phyloP scores from a whole-genome alignment of 1,140 invertebrate species.

The Spodoptera litura region DNA sequence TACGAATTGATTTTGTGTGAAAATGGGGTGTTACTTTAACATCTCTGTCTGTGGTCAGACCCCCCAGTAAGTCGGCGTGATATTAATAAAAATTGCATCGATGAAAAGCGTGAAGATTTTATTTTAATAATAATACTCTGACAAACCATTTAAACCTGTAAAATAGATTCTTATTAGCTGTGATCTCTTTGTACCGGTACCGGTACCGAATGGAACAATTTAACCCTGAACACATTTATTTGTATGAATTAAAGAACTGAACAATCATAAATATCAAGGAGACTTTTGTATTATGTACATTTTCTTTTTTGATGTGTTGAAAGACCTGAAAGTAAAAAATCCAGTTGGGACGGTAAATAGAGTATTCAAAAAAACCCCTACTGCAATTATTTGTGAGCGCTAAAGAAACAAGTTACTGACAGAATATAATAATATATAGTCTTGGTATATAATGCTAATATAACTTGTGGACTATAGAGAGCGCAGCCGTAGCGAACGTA shows the following conservation, averaged over 20 bases:
- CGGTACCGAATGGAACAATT: too few species aligned
- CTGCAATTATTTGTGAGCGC: too few species aligned
- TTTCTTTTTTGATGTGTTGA: too few species aligned
- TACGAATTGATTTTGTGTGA: conserved; percentile 64
- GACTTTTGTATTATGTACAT: too few species aligned
- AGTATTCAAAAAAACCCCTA: too few species aligned
- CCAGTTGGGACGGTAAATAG: too few species aligned
- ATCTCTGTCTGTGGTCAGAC: conserved; percentile 61
- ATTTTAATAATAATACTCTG: not conserved
- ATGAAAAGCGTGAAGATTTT: not conserved
- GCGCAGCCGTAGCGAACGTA: not conserved
- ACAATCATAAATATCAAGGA: too few species aligned
- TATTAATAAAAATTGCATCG: conserved; percentile 17
- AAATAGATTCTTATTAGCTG: too few species aligned
- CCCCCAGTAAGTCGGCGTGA: conserved; percentile 55
- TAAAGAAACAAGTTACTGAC: not conserved
- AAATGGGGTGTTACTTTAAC: conserved; percentile 58
- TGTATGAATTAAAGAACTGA: too few species aligned
- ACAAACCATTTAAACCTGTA: not conserved
- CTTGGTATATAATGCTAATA: not conserved
- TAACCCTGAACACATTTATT: too few species aligned
- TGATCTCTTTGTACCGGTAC: too few species aligned
- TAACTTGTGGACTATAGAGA: not conserved
- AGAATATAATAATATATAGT: not conserved
- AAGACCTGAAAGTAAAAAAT: too few species aligned